Evolutionary conservation across 2,888 invertebrate species (phyloP).

Genomic region (Ormyrus pomaceus): DNA sequence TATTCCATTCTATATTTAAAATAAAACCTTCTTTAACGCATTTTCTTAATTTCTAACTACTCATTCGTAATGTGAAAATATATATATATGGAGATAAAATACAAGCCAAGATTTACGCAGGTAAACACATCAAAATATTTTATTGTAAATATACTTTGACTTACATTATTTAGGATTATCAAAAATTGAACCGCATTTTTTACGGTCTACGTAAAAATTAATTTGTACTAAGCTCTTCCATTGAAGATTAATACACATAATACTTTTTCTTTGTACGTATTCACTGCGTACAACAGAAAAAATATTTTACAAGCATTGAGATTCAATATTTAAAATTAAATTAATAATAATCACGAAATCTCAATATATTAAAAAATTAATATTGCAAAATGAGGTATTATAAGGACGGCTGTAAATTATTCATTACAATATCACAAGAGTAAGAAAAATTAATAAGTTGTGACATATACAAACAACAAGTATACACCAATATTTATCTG

Average conservation of each 20-base stretch:
- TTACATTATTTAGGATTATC: neutral
- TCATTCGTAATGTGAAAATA: neutral
- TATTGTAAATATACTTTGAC: slow-evolving; percentile 34
- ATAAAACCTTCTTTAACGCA: neutral
- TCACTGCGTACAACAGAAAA: slow-evolving; percentile 8
- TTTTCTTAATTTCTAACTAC: neutral
- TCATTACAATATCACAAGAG: slow-evolving; percentile 53
- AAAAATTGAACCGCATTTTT: neutral
- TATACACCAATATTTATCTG: slow-evolving; percentile 17
- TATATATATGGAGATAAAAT: neutral
- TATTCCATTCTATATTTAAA: no score
- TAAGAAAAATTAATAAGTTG: slow-evolving; percentile 5
- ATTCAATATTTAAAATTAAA: neutral
- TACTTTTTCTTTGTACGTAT: slow-evolving; percentile 28
- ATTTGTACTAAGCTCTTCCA: slow-evolving; percentile 36
- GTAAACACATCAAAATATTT: slow-evolving; percentile 28
- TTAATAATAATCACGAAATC: neutral
- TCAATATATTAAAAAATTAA: slow-evolving; percentile 8
- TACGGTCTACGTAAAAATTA: slow-evolving; percentile 21
- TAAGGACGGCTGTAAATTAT: slow-evolving; percentile 44
- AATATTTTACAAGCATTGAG: neutral
- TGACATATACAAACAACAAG: neutral
- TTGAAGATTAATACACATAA: slow-evolving; percentile 19
- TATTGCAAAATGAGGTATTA: slow-evolving; percentile 27
- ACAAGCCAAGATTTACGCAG: neutral